phyloP scores from a whole-genome alignment of 2,797 vertebrate species.

The Agapornis canus region DNA sequence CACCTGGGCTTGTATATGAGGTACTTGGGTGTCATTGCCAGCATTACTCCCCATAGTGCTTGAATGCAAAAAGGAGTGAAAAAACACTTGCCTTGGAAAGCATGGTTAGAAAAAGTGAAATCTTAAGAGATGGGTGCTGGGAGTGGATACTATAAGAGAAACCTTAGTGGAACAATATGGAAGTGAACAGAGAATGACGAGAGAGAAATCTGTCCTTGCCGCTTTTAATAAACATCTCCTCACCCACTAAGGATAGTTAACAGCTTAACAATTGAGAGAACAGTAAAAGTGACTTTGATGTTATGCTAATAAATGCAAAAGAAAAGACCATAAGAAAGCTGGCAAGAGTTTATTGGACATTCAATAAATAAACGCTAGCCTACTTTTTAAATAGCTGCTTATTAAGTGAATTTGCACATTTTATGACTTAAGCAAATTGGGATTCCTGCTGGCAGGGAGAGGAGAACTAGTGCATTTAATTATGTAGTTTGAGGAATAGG shows the following conservation, averaged over 20 bases:
- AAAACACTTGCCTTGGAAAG: not conserved
- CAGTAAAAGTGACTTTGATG: not conserved
- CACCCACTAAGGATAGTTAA: not conserved
- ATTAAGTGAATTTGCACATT: not conserved
- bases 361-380: not conserved
- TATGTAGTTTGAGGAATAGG: not conserved
- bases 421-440: conserved; percentile 13
- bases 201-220: not conserved
- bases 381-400: conserved; percentile 8
- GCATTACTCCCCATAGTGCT: not conserved
- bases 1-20: not conserved
- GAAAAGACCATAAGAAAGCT: not conserved
- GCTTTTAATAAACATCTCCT: not conserved
- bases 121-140: not conserved
- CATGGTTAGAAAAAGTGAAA: not conserved
- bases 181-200: not conserved
- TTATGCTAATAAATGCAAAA: not conserved
- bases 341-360: not conserved
- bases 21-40: not conserved
- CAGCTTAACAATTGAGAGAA: not conserved
- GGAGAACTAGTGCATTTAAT: conserved; percentile 8
- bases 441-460: not conserved
- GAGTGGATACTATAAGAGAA: not conserved
- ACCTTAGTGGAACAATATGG: not conserved
- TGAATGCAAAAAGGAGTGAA: not conserved